These are phyloP conservation scores for Encarsia formosa DNA, from an alignment of 2,888 invertebrate genomes.

Conservation along the genomic window DNA sequence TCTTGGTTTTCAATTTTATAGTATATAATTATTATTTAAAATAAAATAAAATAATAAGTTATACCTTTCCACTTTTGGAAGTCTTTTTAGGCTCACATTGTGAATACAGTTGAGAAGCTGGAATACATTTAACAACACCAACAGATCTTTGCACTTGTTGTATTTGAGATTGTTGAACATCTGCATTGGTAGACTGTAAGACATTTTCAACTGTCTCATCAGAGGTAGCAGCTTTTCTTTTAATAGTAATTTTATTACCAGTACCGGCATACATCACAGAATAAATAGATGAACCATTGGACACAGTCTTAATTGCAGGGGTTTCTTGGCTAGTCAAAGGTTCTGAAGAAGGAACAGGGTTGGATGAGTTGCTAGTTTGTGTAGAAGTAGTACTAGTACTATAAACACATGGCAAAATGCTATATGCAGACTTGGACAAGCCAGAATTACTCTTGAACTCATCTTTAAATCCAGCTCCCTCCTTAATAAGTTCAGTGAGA, in stretches of 20 bases:
- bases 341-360: constrained; percentile 4
- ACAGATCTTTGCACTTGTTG: constrained; percentile 40
- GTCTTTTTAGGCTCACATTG: constrained; percentile 46
- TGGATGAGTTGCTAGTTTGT: constrained; percentile 45
- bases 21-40: too few relatives aligned
- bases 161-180: constrained; percentile 3
- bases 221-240: constrained; percentile 61
- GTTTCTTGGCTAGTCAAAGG: constrained; percentile 28
- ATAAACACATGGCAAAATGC: constrained; percentile 70
- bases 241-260: constrained; percentile 80
- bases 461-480: constrained; percentile 74
- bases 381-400: constrained; percentile 60
- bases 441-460: constrained; percentile 71
- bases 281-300: constrained; percentile 63
- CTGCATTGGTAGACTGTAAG: not conserved
- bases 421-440: constrained; percentile 69
- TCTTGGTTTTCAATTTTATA: too few relatives aligned
- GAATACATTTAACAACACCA: constrained; percentile 46
- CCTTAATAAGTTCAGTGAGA: constrained; percentile 71
- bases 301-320: constrained; percentile 50
- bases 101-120: constrained; percentile 46
- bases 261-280: constrained; percentile 77
- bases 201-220: constrained; percentile 54
- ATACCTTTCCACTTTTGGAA: constrained; percentile 47
- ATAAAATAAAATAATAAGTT: constrained; percentile 4